These are phyloP conservation scores for Synergus laeviventris DNA, from an alignment of 2,888 invertebrate genomes.

Conservation along the genomic window DNA sequence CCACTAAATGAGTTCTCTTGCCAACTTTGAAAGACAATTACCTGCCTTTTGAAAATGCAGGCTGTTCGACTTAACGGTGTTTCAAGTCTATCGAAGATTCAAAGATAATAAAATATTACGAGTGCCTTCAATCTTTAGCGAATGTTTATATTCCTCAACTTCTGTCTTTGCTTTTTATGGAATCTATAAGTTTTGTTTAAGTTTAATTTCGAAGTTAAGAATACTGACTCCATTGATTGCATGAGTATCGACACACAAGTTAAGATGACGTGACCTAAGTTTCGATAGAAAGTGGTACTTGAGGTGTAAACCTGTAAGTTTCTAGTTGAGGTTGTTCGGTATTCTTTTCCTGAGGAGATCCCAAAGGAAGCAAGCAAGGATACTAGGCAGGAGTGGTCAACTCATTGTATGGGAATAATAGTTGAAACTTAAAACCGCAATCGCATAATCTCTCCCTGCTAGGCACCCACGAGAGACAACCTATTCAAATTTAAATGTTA, in stretches of 20 bases:
- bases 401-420: slow-evolving; percentile 65
- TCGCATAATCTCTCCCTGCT: slow-evolving; percentile 62
- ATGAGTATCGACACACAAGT: not conserved
- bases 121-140: not conserved
- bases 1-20: slow-evolving; percentile 50
- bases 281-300: slow-evolving; percentile 31
- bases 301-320: slow-evolving; percentile 41
- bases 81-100: not conserved
- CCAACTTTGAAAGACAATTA: slow-evolving; percentile 52
- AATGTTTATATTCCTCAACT: not conserved
- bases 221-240: slow-evolving; percentile 5
- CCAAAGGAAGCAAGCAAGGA: slow-evolving; percentile 32
- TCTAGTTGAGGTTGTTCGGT: slow-evolving; percentile 46
- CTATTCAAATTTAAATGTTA: no score
- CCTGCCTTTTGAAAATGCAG: slow-evolving; percentile 28
- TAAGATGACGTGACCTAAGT: slow-evolving; percentile 14
- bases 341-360: slow-evolving; percentile 45
- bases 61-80: not conserved
- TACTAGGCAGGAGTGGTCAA: slow-evolving; percentile 50
- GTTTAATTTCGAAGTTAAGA: not conserved
- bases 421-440: slow-evolving; percentile 61
- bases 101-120: not conserved
- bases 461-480: not conserved
- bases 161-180: not conserved
- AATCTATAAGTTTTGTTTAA: not conserved